Conservation (phyloP, 2,113 vertebrate species). For the Sinocyclocheilus rhinocerous region DNA sequence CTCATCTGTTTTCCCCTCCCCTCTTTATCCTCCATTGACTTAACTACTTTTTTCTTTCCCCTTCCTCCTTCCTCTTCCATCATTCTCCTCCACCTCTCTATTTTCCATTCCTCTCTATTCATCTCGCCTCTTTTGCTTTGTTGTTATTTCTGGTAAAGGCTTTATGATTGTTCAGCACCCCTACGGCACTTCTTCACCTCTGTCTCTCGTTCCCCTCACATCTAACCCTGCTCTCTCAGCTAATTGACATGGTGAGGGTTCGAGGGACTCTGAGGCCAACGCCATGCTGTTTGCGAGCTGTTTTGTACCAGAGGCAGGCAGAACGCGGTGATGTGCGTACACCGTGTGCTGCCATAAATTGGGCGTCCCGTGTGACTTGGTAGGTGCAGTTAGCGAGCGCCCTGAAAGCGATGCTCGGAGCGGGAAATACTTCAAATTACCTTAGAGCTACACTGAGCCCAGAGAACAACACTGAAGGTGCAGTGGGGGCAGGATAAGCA, state of each 20-base stretch:
- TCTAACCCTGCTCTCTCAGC: conserved; percentile 28
- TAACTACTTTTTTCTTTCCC: not conserved
- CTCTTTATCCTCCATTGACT: not conserved
- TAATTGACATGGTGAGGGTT: conserved; percentile 57
- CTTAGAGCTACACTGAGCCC: conserved; percentile 30
- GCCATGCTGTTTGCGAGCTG: conserved; percentile 37
- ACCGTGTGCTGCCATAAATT: conserved; percentile 48
- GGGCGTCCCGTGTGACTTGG: conserved; percentile 43
- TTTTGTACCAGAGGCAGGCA: conserved; percentile 37
- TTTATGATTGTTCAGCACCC: not conserved
- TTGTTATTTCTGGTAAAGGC: conserved; percentile 31
- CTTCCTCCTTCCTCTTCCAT: not conserved
- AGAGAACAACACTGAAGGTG: not conserved
- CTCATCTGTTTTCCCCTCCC: not conserved
- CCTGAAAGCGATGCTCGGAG: conserved; percentile 28
- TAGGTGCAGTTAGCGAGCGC: conserved; percentile 41
- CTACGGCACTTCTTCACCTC: conserved; percentile 16
- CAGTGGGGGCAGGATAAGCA: not conserved
- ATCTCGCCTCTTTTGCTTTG: conserved; percentile 21
- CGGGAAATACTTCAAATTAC: conserved; percentile 43
- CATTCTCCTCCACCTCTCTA: not conserved
- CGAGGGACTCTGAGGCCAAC: conserved; percentile 32
- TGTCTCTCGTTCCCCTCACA: conserved; percentile 7
- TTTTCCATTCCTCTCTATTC: conserved; percentile 4
- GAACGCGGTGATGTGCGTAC: not conserved